A percentile compares a stretch with the other conserved stretches of the same genome.
These are phyloP conservation scores for Malurus splendens DNA, from an alignment of 2,797 vertebrate genomes.

Conservation along the genomic window DNA sequence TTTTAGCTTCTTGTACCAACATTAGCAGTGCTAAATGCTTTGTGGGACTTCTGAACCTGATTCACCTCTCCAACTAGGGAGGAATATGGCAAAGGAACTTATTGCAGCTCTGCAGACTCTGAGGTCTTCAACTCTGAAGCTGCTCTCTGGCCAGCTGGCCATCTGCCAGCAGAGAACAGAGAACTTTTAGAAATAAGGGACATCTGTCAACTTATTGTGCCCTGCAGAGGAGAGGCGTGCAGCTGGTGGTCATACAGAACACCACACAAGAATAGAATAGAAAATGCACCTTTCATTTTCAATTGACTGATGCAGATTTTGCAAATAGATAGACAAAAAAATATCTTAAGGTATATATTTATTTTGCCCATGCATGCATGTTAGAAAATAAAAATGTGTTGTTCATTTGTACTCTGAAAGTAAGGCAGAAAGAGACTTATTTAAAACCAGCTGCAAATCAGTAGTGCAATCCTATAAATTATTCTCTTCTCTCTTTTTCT, in stretches of 20 bases:
- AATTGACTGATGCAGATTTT: background rate
- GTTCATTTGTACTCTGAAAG: background rate
- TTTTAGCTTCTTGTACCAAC: background rate
- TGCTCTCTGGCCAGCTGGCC: background rate
- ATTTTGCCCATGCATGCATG: background rate
- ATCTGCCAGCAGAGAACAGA: background rate
- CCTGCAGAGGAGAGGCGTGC: background rate
- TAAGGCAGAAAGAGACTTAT: background rate
- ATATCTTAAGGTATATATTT: background rate
- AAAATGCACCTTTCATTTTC: background rate
- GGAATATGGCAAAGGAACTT: background rate
- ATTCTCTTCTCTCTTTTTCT: no score
- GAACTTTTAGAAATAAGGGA: background rate
- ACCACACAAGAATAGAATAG: background rate
- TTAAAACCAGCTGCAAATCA: background rate
- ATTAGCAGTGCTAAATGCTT: background rate
- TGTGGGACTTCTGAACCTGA: background rate
- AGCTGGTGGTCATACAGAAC: background rate
- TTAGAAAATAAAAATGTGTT: background rate
- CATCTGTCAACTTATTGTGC: rapidly evolving
- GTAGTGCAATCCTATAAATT: background rate
- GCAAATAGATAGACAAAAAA: background rate
- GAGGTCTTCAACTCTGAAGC: background rate
- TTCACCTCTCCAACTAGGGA: background rate
- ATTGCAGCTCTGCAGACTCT: background rate